Evolutionary conservation across 2,888 invertebrate genomes (phyloP), one percentile per base, ranked within the genome.

Genomic region (Drosophila borealis): DNA sequence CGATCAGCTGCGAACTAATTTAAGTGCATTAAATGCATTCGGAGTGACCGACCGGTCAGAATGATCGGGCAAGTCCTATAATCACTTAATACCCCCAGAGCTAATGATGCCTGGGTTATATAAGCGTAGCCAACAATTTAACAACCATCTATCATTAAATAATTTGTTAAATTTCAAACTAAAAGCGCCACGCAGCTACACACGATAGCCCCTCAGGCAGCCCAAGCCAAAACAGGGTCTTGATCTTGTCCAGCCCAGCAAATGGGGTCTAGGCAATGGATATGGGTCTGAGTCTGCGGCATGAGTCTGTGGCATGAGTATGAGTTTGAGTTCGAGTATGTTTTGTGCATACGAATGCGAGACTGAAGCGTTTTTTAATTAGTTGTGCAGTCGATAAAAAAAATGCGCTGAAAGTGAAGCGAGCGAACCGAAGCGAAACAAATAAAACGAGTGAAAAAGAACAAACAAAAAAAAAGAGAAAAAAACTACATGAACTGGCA

Each of bases 101-200:
- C 70, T 74, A 88, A 82, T 81, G 82, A 71, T 72, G 66, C 39
- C 41, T 37, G 50, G 57, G 33, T 49, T 60, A 25, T 46, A 56
- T 37, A 29, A 75, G 85, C 69, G 76, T 84, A 73, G 74, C 70
- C 59, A 67, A 67, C 89, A 77, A 85, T 83, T 87, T 81, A 83
- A 81, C 74, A 83, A 60, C 87, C 81, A 85, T 85, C 87, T 88
- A 85, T 85, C 85, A 85, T 85, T 85, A 88, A 87, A 88, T 85
- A 85, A 85, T 85, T 85, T 85, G 89, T 86, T 88, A 70, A 85
- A 83, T 88, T 87, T 68, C 63, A 74, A 79, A 70, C 84, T 70
- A 80, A 85, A 69, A 86, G 87, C 89, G 89, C 81, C 84, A 83
- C 56, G 56, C 57, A 71, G 65, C 69, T 46, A 66, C 54, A 64